phyloP scores from a whole-genome alignment of 2,113 vertebrate genomes.

The Dicrurus megarhynchus region DNA sequence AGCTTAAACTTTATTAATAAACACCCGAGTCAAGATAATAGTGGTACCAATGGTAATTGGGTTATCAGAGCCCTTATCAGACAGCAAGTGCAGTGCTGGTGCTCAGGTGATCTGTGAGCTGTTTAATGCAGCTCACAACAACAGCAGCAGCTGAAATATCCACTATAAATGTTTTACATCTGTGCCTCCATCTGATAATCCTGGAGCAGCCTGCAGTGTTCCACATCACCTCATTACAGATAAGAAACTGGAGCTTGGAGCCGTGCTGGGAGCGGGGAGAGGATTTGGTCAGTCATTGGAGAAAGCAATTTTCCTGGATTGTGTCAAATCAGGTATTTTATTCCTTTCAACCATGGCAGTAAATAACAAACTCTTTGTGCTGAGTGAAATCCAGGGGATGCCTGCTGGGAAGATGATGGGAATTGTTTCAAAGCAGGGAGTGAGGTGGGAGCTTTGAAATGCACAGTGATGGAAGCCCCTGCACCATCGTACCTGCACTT shows the following conservation, averaged over 20 bases:
- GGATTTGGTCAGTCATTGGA: background rate
- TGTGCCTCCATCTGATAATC: background rate
- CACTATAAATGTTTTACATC: background rate
- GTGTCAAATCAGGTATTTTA: background rate
- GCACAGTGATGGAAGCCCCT: background rate
- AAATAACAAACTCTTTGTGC: background rate
- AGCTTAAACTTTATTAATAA: background rate
- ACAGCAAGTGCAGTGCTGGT: background rate
- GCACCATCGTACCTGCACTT: background rate
- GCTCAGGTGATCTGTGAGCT: background rate
- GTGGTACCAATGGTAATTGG: background rate
- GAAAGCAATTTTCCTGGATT: background rate
- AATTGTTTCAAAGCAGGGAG: background rate
- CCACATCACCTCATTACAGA: background rate
- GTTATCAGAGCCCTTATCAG: background rate
- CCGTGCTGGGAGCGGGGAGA: background rate
- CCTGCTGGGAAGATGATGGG: conserved; percentile 41
- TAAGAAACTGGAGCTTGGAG: background rate
- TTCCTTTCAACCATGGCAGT: background rate
- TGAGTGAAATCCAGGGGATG: accelerated
- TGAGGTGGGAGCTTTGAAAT: background rate
- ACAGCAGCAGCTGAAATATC: background rate
- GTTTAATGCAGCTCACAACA: background rate
- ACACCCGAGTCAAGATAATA: background rate
- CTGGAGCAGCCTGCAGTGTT: background rate